These are phyloP conservation scores for Lucifuga dentata DNA, from an alignment of 2,113 vertebrate species.

Conservation along the genomic window DNA sequence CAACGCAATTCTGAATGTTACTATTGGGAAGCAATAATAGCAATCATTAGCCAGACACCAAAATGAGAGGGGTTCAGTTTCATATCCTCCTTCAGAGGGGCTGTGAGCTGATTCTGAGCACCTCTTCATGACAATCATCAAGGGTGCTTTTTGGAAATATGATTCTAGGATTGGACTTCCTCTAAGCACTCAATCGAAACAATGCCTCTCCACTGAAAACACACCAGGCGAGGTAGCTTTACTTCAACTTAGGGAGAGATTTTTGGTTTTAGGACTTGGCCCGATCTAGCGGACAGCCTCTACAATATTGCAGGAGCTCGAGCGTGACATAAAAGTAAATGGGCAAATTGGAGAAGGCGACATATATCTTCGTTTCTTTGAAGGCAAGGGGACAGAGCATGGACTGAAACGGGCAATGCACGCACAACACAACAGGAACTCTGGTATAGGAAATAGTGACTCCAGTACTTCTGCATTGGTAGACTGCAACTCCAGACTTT, in stretches of 20 bases:
- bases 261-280: conserved; percentile 71
- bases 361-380: conserved; percentile 79
- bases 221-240: conserved; percentile 56
- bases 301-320: conserved; percentile 72
- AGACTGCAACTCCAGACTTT: too few species aligned
- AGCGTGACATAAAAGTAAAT: conserved; percentile 81
- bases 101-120: conserved; percentile 25
- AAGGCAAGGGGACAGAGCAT: conserved; percentile 65
- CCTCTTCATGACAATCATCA: conserved; percentile 34
- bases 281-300: conserved; percentile 45
- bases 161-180: conserved; percentile 43
- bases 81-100: conserved; percentile 17
- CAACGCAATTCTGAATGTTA: not conserved
- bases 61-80: not conserved
- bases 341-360: conserved; percentile 68
- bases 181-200: conserved; percentile 60
- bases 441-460: conserved; percentile 68
- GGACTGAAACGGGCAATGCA: conserved; percentile 48
- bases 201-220: conserved; percentile 61
- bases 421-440: conserved; percentile 42
- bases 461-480: conserved; percentile 54
- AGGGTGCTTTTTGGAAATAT: conserved; percentile 44
- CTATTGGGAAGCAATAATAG: conserved; percentile 23
- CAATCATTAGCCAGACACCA: conserved; percentile 12
- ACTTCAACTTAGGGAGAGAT: conserved; percentile 74